Base-by-base conservation (phyloP, 35 echinoderm and acorn worm species). In the Lytechinus pictus region DNA sequence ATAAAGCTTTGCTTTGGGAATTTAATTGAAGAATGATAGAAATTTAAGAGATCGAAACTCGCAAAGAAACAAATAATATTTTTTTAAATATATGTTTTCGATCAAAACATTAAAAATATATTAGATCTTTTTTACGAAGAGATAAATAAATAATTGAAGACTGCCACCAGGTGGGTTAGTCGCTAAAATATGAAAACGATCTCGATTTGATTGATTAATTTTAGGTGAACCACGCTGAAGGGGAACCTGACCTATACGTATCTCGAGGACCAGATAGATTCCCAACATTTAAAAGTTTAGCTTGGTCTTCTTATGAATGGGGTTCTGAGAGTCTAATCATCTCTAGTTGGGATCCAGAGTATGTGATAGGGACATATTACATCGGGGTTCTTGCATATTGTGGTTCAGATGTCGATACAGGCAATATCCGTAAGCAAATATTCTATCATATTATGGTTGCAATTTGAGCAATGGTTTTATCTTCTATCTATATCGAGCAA, bases 301-400 rank as follows among this genome's bases (percentile, higher is more conserved):
- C 98, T 16, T 99, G 98, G 98, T 96, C 96, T 3, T 99, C 98
- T 14, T 99, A 99, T 92, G 87, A 97, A 52, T 99, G 98, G 98
- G 98, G 98, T 5, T 94, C 95, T 8, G 98, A 99, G 52, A 86
- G 94, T 53, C 96, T 99, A 4, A 95, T 92, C 16, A 96, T 99
- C 53, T 99, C 98, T 1, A 99, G 96, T 91, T 99, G 98, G 98
- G 98, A 99, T 94, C 96, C 98, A 9, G 96, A 99, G 52, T 99
- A 97, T 87, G 87, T 89, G 6, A 86, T 97, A 54, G 98, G 98
- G 54, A 97, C 94, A 9, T 99, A 93, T 87, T 99, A 99, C 95
- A 99, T 99, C 54, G 98, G 98, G 57, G 96, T 97, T 10, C 98
- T 97, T 53, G 94, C 96, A 13, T 99, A 96, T 89, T 99, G 98